A percentile compares a stretch with the other conserved stretches of the same genome.
Evolutionary conservation across 2,113 vertebrate genomes (phyloP).

Genomic region (Gobio gobio): DNA sequence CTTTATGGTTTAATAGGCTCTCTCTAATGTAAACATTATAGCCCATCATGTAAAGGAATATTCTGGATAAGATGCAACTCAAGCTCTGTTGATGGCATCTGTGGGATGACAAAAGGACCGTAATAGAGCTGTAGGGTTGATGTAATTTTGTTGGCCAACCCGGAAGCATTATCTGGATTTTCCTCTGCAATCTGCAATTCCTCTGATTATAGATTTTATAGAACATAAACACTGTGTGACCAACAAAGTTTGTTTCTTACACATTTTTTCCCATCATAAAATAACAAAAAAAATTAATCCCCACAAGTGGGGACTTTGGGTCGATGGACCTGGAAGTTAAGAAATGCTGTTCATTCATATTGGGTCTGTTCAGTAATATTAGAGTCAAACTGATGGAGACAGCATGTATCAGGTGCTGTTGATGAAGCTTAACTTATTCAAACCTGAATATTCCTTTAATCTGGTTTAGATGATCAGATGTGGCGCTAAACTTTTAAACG

Average conservation of each 20-base stretch:
- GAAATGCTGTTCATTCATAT: too few relatives aligned
- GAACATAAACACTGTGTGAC: neutral
- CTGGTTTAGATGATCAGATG: neutral
- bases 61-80: neutral
- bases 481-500: neutral
- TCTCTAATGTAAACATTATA: conserved; percentile 9
- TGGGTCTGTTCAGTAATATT: neutral
- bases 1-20: neutral
- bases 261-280: too few relatives aligned
- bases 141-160: neutral
- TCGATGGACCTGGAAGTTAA: too few relatives aligned
- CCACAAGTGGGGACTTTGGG: too few relatives aligned
- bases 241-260: too few relatives aligned
- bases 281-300: too few relatives aligned
- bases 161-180: neutral
- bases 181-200: too few relatives aligned
- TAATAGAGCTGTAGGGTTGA: neutral
- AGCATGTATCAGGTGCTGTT: neutral
- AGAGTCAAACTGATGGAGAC: neutral
- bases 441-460: conserved; percentile 19
- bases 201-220: neutral
- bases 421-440: neutral
- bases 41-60: conserved; percentile 14
- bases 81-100: neutral
- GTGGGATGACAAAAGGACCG: neutral